Evolutionary conservation across 1,140 invertebrate genomes (phyloP).

Genomic region (Dendroctonus ponderosae): DNA sequence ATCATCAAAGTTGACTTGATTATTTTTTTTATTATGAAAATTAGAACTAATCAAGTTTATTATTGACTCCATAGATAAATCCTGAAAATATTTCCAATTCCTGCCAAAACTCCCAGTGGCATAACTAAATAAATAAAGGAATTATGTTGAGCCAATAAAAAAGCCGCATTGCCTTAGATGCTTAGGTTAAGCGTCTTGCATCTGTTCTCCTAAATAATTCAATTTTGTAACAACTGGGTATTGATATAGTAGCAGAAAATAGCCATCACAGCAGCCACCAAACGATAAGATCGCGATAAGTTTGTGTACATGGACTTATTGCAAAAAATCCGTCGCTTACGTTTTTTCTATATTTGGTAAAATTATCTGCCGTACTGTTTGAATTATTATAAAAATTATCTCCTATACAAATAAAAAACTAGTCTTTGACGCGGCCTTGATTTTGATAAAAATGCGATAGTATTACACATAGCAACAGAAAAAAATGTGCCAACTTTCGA

Average conservation of each 20-base stretch:
- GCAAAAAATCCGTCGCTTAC: constrained; percentile 22
- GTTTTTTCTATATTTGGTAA: constrained; percentile 23
- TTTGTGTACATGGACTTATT: constrained; percentile 27
- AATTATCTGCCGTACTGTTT: constrained; percentile 29
- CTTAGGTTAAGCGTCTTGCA: too few species aligned
- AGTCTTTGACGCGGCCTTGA: constrained; percentile 24
- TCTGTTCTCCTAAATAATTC: too few species aligned
- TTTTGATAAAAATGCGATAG: constrained; percentile 32
- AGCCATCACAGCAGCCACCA: not conserved
- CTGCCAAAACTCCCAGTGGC: too few species aligned
- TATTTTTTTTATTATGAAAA: too few species aligned
- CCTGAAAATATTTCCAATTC: too few species aligned
- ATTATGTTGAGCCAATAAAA: too few species aligned
- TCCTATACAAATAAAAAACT: constrained; percentile 31
- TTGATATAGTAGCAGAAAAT: not conserved
- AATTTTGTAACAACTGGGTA: too few species aligned
- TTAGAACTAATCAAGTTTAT: too few species aligned
- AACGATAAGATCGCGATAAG: constrained; percentile 14
- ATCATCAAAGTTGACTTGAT: too few species aligned
- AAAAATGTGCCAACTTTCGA: constrained; percentile 27
- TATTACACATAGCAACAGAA: constrained; percentile 28
- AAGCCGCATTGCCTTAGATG: too few species aligned
- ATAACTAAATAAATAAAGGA: too few species aligned
- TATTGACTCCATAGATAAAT: too few species aligned
- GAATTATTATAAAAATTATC: constrained; percentile 31